phyloP scores from a whole-genome alignment of 2,888 invertebrate species.

The Polymixis lichenea region DNA sequence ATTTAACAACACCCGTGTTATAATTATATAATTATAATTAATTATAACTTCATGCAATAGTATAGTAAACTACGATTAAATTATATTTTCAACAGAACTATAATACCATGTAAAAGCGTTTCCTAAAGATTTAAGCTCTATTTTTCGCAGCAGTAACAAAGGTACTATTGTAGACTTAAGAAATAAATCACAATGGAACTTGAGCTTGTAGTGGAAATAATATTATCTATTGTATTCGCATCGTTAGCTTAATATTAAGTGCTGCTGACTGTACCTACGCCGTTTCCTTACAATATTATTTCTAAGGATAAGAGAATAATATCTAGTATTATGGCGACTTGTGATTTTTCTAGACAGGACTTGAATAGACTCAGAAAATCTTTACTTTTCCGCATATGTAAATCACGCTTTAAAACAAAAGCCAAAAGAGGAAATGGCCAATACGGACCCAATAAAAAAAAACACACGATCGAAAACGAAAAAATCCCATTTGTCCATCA shows the following conservation, averaged over 20 bases:
- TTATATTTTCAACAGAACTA: neutral
- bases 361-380: neutral
- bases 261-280: conserved; percentile 33
- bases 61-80: too few species aligned
- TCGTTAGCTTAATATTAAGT: conserved; percentile 60
- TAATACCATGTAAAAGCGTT: conserved; percentile 15
- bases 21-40: too few species aligned
- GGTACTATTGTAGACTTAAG: conserved; percentile 63
- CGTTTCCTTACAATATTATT: conserved; percentile 16
- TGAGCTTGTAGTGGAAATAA: conserved; percentile 58
- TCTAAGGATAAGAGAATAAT: neutral
- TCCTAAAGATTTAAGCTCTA: conserved; percentile 37
- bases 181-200: conserved; percentile 58
- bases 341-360: neutral
- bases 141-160: conserved; percentile 59
- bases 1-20: too few species aligned
- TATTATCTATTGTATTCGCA: conserved; percentile 59
- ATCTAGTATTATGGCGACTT: neutral
- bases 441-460: neutral
- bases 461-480: neutral
- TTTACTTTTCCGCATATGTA: neutral
- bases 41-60: too few species aligned
- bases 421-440: neutral
- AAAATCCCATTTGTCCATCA: conserved; percentile 9
- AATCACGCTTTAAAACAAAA: neutral